phyloP scores from a whole-genome alignment of 2,888 invertebrate species.

The Melieria omissa region DNA sequence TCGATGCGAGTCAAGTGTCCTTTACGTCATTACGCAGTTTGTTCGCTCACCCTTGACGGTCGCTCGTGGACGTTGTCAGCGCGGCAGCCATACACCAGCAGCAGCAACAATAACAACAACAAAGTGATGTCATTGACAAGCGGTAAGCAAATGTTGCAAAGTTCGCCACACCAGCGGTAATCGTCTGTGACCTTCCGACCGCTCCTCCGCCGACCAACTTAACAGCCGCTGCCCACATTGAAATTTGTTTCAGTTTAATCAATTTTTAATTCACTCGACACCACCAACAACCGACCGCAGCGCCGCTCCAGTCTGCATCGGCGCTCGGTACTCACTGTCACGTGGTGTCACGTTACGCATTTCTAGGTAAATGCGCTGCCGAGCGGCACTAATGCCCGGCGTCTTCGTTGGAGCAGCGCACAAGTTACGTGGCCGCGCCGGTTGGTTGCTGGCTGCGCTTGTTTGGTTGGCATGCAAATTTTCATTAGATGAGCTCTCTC shows the following conservation, averaged over 20 bases:
- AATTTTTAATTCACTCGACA: conserved; percentile 57
- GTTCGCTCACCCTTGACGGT: neutral
- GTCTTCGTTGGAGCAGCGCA: conserved; percentile 1
- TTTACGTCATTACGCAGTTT: conserved; percentile 15
- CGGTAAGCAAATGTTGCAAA: no score
- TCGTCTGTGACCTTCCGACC: conserved; percentile 53
- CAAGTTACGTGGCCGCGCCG: neutral
- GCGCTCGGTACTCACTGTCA: conserved; percentile 13
- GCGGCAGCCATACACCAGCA: neutral
- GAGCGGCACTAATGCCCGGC: conserved; percentile 55
- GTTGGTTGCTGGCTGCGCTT: conserved; percentile 23
- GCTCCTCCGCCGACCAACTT: neutral
- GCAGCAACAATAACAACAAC: conserved; percentile 13
- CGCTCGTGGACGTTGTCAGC: no score
- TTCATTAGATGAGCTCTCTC: conserved; percentile 46
- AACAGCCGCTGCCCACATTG: conserved; percentile 4
- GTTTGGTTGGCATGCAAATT: conserved; percentile 50
- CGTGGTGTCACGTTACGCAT: conserved; percentile 53
- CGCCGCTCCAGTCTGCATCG: no score
- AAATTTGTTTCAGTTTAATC: conserved; percentile 55
- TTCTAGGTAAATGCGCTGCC: conserved; percentile 54
- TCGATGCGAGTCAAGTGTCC: conserved; percentile 48
- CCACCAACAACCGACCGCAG: neutral
- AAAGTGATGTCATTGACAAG: no score
- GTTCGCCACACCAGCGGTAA: conserved; percentile 47